These are phyloP conservation scores for Microtus agrestis DNA, from an alignment of 2,797 vertebrate genomes.

Conservation along the genomic window DNA sequence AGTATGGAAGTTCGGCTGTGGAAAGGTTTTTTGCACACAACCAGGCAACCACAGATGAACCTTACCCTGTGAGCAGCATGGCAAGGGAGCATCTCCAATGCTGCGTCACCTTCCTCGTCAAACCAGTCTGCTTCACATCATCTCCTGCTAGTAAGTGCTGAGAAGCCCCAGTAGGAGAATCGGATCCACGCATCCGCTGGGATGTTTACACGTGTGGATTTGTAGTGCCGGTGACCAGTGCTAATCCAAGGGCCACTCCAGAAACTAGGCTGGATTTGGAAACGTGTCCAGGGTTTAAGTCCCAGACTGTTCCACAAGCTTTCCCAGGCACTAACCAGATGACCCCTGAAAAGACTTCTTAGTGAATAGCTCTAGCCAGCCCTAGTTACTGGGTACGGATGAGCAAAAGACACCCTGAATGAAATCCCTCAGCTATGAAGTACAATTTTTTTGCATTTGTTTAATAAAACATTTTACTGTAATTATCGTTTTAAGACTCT, in stretches of 20 bases:
- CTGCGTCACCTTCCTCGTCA: background rate
- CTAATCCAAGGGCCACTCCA: background rate
- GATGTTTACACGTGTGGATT: background rate
- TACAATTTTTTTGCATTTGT: background rate
- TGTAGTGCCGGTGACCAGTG: background rate
- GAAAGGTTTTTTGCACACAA: background rate
- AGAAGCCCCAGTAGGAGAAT: background rate
- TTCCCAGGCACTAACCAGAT: background rate
- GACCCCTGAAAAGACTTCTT: background rate
- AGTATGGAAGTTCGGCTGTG: background rate
- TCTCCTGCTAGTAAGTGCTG: background rate
- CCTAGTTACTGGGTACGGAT: background rate
- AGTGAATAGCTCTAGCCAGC: background rate
- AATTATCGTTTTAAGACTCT: background rate
- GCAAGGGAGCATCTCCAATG: background rate
- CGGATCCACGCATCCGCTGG: background rate
- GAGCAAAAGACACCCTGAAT: slow-evolving; percentile 32
- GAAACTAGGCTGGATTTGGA: background rate
- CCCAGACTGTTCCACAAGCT: background rate
- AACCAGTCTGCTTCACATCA: background rate
- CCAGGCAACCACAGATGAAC: slow-evolving; percentile 7
- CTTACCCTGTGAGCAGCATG: background rate
- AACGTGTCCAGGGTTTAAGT: background rate
- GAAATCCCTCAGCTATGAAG: background rate
- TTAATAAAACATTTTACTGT: background rate